Base-by-base conservation (phyloP, 2,888 invertebrate genomes). In the Itoplectis maculator region DNA sequence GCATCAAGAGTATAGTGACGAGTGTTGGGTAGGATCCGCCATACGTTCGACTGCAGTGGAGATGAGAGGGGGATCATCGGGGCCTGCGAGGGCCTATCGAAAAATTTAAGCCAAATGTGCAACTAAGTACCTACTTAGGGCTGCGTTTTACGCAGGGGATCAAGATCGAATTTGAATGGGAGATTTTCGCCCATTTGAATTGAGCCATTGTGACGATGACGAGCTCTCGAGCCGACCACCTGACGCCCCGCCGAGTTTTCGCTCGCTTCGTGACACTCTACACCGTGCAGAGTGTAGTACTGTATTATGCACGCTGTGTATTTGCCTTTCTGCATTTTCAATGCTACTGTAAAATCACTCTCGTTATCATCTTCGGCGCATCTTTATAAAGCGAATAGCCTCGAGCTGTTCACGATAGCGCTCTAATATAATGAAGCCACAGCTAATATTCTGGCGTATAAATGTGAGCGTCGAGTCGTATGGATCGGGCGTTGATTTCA, bases 41-140 rank as follows among this genome's bases (percentile, higher is more conserved):
- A 59, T 79, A 74, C 81, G 56, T 74, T 73, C 59, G 72, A 72
- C 40, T 72, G 47, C 45, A 45, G 54, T 15, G 49, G 63, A 82
- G 70, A 82, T 79, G 70, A 74, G 79, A 82, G 82, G 82, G 82
- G 70, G 82, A 82, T 78, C 40, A 23, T 15, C 8, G 40, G 35
- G 61, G 15, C 18, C 37, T 9, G 18, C 42, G 63, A 77, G 81
- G 66, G 72, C 61, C 83, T 72, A 86, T 86, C 74, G 85, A 76
- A 87, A 87, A 88, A 88, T 91, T 90, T 88, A 86, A 91, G 88
- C 92, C 92, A 92, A 92, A 92, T 92, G 92, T 92, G 91, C 92
- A 92, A 91, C 92, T 92, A 92, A 92, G 92, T 91, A 92, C 86
- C 89, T 92, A 91, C 91, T 92, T 92, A 92, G 81, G 87, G 87